Evolutionary conservation across 2,888 invertebrate genomes (phyloP), one percentile per base, ranked within the genome.

Genomic region (Cheilosia pagana): DNA sequence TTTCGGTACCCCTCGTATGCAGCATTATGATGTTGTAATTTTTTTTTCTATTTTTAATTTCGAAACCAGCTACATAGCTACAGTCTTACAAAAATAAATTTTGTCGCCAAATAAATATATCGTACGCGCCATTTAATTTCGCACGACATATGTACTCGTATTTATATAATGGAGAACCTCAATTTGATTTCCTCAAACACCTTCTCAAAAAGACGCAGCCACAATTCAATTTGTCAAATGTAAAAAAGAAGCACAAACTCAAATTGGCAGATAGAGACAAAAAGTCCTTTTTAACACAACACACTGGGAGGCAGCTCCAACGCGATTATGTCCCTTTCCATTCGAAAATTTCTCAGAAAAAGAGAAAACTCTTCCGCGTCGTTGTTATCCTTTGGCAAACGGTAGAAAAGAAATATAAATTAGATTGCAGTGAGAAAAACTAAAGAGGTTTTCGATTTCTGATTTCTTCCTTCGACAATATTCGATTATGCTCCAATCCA

Each of bases 401-500:
- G 35, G 6, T 21, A 48, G 50, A 12, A 41, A 59, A 71, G 63
- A 41, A 25, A 39, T 70, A 41, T 55, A 83, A 83, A 79, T 83
- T 83, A 74, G 79, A 79, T 83, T 79, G 63, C 79, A 74, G 79
- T 75, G 70, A 50, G 62, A 72, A 28, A 53, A 70, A 65, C 63
- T 67, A 71, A 85, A 85, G 76, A 70, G 85, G 65, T 76, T 85
- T 85, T 79, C 63, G 52, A 85, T 70, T 71, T 85, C 68, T 63
- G 70, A 79, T 60, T 81, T 76, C 53, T 74, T 70, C 59, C 60
- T 19, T 35, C 53, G 48, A 75, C 79, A 65, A 76, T 70, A 85
- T 85, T 85, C 81, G 75, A 85, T 85, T 85, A 85, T 81, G 74
- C 81, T 70, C 75, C 75, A 74, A 79, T 74, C 63, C 83, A 62